These are phyloP conservation scores for Oscheius sp. DNA, from an alignment of 2,888 invertebrate genomes.

Conservation along the genomic window DNA sequence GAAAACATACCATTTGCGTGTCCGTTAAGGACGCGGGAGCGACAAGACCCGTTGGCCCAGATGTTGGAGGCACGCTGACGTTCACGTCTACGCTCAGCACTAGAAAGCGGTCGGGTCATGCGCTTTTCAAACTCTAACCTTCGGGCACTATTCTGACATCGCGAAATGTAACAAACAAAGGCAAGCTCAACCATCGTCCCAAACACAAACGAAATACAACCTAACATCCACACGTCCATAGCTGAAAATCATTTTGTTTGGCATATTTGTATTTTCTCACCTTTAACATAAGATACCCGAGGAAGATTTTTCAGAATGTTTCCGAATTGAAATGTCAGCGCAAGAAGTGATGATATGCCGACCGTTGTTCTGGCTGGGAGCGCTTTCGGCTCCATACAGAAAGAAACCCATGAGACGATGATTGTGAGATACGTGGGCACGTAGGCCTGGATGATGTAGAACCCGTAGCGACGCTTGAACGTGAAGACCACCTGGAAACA, in stretches of 20 bases:
- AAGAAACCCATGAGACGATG: constrained; percentile 72
- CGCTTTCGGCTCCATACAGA: constrained; percentile 73
- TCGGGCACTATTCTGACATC: constrained; percentile 64
- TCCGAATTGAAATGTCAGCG: constrained; percentile 72
- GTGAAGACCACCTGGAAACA: constrained; percentile 67
- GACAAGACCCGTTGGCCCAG: constrained; percentile 55
- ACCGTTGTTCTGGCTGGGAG: constrained; percentile 73
- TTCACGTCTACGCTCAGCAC: constrained; percentile 54
- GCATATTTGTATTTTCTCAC: constrained; percentile 28
- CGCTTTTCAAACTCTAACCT: constrained; percentile 42
- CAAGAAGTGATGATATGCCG: constrained; percentile 72
- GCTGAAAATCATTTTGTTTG: constrained; percentile 48
- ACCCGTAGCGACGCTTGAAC: constrained; percentile 73
- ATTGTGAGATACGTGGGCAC: constrained; percentile 72
- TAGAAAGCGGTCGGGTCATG: constrained; percentile 33
- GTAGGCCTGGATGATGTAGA: constrained; percentile 73
- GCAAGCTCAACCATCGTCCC: constrained; percentile 73
- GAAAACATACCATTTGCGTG: constrained; percentile 41
- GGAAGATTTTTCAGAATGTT: constrained; percentile 73
- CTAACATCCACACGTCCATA: constrained; percentile 73
- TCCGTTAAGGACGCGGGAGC: constrained; percentile 45
- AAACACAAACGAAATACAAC: constrained; percentile 73
- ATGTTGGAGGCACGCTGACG: constrained; percentile 51
- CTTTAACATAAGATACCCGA: constrained; percentile 72
- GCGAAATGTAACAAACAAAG: constrained; percentile 73